Conservation (phyloP, 2,888 invertebrate species). For the Taenaris catops region DNA sequence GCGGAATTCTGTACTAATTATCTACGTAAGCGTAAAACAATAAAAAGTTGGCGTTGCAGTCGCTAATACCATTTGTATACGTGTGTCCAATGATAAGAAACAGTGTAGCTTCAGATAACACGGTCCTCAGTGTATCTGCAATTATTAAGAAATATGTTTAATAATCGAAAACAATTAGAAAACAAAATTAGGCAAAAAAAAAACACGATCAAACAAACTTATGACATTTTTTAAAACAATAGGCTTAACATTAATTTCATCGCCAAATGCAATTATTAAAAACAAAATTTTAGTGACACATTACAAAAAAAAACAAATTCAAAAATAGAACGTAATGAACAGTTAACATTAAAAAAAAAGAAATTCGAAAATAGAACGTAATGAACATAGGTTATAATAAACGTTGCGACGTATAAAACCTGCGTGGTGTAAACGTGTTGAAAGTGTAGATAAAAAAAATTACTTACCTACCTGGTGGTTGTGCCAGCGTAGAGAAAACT, state of each 20-base stretch:
- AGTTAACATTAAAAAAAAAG: conserved; percentile 6
- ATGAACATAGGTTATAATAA: conserved; percentile 9
- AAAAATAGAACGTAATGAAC: conserved; percentile 8
- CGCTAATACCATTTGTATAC: conserved; percentile 29
- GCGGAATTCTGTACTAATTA: conserved; percentile 3
- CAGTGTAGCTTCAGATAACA: conserved; percentile 31
- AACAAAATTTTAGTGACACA: conserved; percentile 8
- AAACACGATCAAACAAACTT: too few species aligned
- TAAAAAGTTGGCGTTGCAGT: conserved; percentile 23
- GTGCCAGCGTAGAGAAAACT: conserved; percentile 93
- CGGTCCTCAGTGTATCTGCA: conserved; percentile 32
- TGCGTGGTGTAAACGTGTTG: conserved; percentile 36
- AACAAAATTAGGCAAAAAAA: conserved; percentile 8
- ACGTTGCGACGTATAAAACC: conserved; percentile 21
- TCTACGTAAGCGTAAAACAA: conserved; percentile 17
- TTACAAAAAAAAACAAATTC: conserved; percentile 3
- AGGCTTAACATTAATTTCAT: too few species aligned
- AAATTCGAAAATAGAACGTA: conserved; percentile 7
- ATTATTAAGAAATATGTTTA: conserved; percentile 29
- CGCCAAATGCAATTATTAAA: background rate
- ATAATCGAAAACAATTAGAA: conserved; percentile 17
- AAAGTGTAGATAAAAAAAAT: conserved; percentile 36
- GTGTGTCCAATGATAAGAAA: conserved; percentile 27
- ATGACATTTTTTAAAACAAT: too few species aligned
- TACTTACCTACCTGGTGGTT: conserved; percentile 86